A percentile compares a stretch with the other conserved stretches of the same genome.
Evolutionary conservation across 2,113 vertebrate species (phyloP).

Genomic region (Phainopepla nitens): DNA sequence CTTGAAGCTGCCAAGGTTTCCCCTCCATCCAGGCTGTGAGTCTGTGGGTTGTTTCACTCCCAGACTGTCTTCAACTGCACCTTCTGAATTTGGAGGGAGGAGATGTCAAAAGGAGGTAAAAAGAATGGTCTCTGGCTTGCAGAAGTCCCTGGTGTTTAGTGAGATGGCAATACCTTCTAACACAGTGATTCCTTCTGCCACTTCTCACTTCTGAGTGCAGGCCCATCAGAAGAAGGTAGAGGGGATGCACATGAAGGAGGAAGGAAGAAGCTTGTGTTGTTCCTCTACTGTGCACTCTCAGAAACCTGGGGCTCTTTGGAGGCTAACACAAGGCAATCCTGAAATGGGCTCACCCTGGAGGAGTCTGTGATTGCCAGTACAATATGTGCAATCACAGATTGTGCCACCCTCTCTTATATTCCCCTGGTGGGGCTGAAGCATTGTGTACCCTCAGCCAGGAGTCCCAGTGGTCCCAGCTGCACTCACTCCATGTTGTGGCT

Average conservation of each 20-base stretch:
- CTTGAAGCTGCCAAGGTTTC: neutral
- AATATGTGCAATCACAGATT: neutral
- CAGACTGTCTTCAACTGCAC: neutral
- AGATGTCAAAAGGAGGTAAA: neutral
- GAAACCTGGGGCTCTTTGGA: neutral
- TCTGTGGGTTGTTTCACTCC: neutral
- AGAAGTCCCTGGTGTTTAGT: neutral
- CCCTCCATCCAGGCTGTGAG: neutral
- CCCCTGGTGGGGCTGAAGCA: neutral
- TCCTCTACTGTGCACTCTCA: neutral
- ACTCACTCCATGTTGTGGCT: neutral
- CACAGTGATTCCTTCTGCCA: neutral
- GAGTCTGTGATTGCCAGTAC: neutral
- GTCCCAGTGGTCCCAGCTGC: neutral
- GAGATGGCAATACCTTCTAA: neutral
- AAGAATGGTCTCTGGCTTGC: neutral
- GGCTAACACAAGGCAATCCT: neutral
- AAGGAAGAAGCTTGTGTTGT: neutral
- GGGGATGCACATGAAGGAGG: neutral
- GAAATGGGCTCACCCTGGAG: neutral
- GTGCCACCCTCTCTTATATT: neutral
- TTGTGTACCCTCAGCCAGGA: neutral
- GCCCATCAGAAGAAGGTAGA: neutral
- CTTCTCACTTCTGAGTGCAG: neutral
- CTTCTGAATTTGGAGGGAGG: neutral